Conservation (phyloP, 2,888 invertebrate species). For the Pilophorus perplexus region DNA sequence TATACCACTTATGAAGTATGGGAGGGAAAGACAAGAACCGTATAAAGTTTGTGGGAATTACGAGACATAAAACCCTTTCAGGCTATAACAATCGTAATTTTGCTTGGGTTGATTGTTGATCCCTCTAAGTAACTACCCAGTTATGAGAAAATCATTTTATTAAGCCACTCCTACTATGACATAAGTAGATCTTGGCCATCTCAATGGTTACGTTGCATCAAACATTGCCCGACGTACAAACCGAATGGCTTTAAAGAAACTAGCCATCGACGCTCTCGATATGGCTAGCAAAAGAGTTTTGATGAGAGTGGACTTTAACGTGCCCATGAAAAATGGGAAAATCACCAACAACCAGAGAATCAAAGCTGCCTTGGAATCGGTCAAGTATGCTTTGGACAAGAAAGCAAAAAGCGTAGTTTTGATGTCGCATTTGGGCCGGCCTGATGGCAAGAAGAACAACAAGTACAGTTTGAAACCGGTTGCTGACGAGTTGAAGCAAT, state of each 20-base stretch:
- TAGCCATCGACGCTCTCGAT: constrained; percentile 84
- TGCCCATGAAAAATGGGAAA: constrained; percentile 91
- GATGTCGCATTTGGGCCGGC: constrained; percentile 96
- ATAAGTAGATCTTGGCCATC: no score
- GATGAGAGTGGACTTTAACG: constrained; percentile 99
- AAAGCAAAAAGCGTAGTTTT: constrained; percentile 94
- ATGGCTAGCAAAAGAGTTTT: constrained; percentile 85
- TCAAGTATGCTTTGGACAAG: constrained; percentile 89
- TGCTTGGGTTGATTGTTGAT: no score
- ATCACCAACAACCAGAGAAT: constrained; percentile 98
- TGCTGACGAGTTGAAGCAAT: constrained; percentile 80
- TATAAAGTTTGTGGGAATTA: no score
- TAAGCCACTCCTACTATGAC: no score
- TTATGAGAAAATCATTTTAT: no score
- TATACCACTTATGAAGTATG: no score
- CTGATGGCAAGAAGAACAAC: constrained; percentile 82
- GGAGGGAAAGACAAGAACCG: no score
- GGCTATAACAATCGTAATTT: no score
- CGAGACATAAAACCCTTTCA: no score
- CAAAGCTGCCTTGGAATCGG: constrained; percentile 87
- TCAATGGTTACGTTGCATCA: no score
- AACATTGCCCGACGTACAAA: no score
- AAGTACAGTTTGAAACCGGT: constrained; percentile 94
- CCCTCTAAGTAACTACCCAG: no score
- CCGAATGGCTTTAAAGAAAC: constrained; percentile 84